These are phyloP conservation scores for Pelusios castaneus DNA, from an alignment of 2,113 vertebrate species.

Conservation along the genomic window DNA sequence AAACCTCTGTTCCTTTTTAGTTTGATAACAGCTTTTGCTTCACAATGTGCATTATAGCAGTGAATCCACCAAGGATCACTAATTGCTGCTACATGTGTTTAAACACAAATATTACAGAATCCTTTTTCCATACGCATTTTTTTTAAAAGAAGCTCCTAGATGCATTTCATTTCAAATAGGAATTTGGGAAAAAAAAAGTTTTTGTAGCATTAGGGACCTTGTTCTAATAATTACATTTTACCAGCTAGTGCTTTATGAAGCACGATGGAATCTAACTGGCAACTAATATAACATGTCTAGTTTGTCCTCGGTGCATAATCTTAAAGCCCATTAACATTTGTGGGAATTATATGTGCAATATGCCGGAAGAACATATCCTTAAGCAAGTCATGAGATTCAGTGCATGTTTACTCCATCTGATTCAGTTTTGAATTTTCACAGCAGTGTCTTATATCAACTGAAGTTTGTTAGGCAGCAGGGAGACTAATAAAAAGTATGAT, in stretches of 20 bases:
- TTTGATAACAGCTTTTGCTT: conserved; percentile 60
- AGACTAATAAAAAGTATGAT: conserved; percentile 63
- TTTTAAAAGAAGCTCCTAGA: background rate
- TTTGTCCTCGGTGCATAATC: conserved; percentile 48
- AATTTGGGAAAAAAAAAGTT: conserved; percentile 9
- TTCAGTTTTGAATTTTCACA: conserved; percentile 44
- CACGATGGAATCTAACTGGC: conserved; percentile 50
- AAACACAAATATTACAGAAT: conserved; percentile 22
- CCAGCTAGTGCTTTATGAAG: conserved; percentile 61
- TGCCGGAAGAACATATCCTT: conserved; percentile 44
- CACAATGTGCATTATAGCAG: conserved; percentile 38
- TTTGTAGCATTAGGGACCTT: conserved; percentile 40
- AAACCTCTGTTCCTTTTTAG: conserved; percentile 41
- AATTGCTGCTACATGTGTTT: conserved; percentile 49
- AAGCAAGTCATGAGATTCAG: conserved; percentile 32
- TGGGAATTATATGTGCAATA: conserved; percentile 33
- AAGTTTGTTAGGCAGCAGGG: conserved; percentile 66
- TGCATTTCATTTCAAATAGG: conserved; percentile 36
- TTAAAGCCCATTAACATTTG: conserved; percentile 62
- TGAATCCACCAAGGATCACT: conserved; percentile 38
- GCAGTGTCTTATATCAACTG: conserved; percentile 46
- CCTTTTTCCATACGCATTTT: background rate
- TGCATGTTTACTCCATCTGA: background rate
- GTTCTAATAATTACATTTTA: conserved; percentile 53
- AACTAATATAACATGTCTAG: conserved; percentile 47